Conservation (phyloP, 2,888 invertebrate genomes). For the Listrodromus nycthemerus region DNA sequence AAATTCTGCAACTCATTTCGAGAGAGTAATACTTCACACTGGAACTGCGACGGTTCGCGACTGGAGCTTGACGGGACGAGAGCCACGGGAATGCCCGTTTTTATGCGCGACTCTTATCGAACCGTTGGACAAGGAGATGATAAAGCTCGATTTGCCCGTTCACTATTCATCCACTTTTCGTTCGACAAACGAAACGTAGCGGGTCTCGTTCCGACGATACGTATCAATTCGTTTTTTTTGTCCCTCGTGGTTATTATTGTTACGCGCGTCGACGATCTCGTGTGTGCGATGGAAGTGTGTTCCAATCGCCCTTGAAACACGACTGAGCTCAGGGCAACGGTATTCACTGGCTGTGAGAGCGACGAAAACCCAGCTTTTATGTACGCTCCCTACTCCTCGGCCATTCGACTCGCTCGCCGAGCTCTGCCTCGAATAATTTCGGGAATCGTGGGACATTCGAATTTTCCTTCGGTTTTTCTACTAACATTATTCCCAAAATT, state of each 20-base stretch:
- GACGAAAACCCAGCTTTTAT: slow-evolving; percentile 62
- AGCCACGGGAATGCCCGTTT: slow-evolving; percentile 40
- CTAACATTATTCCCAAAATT: not conserved
- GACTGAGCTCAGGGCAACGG: slow-evolving; percentile 58
- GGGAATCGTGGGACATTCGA: slow-evolving; percentile 11
- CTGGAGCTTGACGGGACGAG: slow-evolving; percentile 24
- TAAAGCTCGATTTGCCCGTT: slow-evolving; percentile 41
- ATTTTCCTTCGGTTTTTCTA: not conserved
- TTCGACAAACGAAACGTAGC: slow-evolving; percentile 6
- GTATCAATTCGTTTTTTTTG: slow-evolving; percentile 4
- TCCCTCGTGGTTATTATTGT: not conserved
- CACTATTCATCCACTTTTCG: slow-evolving; percentile 30
- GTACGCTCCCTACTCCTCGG: slow-evolving; percentile 56
- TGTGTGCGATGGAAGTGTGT: not conserved
- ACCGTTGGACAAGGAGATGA: slow-evolving; percentile 34
- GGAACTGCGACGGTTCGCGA: slow-evolving; percentile 14
- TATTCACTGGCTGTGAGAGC: slow-evolving; percentile 53
- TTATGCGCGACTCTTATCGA: slow-evolving; percentile 55
- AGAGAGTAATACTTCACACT: not conserved
- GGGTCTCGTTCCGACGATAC: not conserved
- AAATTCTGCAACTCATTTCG: slow-evolving; percentile 77
- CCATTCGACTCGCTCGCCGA: slow-evolving; percentile 12
- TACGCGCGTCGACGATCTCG: too few species aligned
- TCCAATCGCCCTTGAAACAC: slow-evolving; percentile 47
- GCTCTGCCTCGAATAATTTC: slow-evolving; percentile 15